Base-by-base conservation (phyloP, 2,888 invertebrate species). In the Imbricaverruca yamaguchii region DNA sequence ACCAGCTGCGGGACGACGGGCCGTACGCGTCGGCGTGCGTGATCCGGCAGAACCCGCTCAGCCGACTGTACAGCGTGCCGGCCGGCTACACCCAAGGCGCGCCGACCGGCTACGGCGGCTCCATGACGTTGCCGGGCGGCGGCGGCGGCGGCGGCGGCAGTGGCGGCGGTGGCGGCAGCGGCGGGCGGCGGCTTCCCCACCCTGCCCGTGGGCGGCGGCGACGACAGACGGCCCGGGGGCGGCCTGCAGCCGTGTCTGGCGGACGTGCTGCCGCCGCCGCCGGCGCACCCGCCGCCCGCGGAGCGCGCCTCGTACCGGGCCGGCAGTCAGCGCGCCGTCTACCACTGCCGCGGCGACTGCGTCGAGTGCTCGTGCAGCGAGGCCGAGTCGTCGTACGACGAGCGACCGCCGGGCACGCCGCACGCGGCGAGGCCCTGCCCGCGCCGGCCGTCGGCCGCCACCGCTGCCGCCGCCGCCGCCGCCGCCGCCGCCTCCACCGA, bases 1-100 rank as follows among this genome's bases (percentile, higher is more conserved):
- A 79, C 23, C 57, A 56, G 23, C 79, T 79, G 57, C 13, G 59
- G 6, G 79, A 79, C 12, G 25, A 39, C 25, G 79, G 79, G 7
- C 79, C 79, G 57, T 79, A 79, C 25, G 79, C 79, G 12, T 79
- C 79, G 13, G 25, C 79, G 55, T 79, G 79, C 25, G 79, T 79
- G n/a, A 79, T 79, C 57, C 56, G 57, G 4, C 56, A 13, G 23
- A 79, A 79, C 59, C 79, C 79, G 25, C 79, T 79, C 2, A 57
- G 57, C n/a, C 74, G 74, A 18, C 74, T 55, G 21, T 55, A 23
- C 8, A 23, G 59, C 59, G 59, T 59, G 12, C 59, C 59, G 12
- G 7, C 59, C 59, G 59, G 59, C 12, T 59, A 59, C 59, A 59
- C 2, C 4, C 39, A 3, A 4, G 39, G 15, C 39, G 69, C 25